phyloP scores from a whole-genome alignment of 2,797 vertebrate species.

The Coreius guichenoti region DNA sequence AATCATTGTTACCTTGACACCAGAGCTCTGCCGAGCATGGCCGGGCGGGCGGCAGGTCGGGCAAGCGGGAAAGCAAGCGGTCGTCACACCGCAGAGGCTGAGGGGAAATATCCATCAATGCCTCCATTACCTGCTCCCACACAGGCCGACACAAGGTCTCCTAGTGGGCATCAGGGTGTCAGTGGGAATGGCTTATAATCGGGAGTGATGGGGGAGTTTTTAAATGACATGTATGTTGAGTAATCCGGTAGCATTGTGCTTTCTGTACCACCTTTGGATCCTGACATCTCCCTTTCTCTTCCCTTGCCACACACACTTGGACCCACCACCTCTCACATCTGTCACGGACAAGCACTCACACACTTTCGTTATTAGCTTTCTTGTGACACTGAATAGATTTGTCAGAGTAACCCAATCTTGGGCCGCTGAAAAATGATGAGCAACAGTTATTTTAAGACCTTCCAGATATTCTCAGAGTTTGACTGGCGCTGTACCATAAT shows the following conservation, averaged over 20 bases:
- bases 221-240: slow-evolving; percentile 38
- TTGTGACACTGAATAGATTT: slow-evolving; percentile 43
- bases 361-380: slow-evolving; percentile 48
- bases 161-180: slow-evolving; percentile 33
- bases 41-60: slow-evolving; percentile 55
- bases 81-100: slow-evolving; percentile 33
- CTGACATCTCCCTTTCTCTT: slow-evolving; percentile 21
- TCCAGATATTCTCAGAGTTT: slow-evolving; percentile 36
- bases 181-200: slow-evolving; percentile 46
- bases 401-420: slow-evolving; percentile 43
- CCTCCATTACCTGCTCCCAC: slow-evolving; percentile 45
- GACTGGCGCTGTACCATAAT: slow-evolving; percentile 46
- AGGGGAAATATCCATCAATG: slow-evolving; percentile 55
- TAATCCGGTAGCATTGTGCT: slow-evolving; percentile 24
- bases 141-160: slow-evolving; percentile 30
- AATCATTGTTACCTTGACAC: slow-evolving; percentile 84
- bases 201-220: slow-evolving; percentile 48
- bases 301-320: not conserved
- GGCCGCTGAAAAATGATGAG: slow-evolving; percentile 46
- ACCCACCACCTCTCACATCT: slow-evolving; percentile 34
- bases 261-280: slow-evolving; percentile 18
- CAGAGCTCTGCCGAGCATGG: slow-evolving; percentile 71
- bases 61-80: slow-evolving; percentile 17
- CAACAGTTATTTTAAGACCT: slow-evolving; percentile 44
- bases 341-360: slow-evolving; percentile 42